Evolutionary conservation across 2,113 vertebrate species (phyloP).

Genomic region (Numenius arquata): DNA sequence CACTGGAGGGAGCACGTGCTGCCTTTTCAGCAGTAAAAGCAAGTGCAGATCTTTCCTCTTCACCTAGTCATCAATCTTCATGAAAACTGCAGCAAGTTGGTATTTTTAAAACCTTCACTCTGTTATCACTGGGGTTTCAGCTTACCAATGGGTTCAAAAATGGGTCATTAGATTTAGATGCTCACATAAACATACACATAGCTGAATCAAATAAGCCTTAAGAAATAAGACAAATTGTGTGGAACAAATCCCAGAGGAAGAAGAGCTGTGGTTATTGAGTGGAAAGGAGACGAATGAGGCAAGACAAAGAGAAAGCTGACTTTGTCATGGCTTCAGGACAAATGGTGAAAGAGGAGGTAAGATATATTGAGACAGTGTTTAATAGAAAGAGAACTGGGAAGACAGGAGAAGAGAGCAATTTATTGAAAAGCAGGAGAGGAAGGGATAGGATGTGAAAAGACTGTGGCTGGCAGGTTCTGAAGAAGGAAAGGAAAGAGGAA

Average conservation of each 20-base stretch:
- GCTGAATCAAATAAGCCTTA: conserved; percentile 48
- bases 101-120: neutral
- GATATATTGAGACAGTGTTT: neutral
- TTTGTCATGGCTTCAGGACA: conserved; percentile 34
- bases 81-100: neutral
- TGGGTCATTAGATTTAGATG: conserved; percentile 34
- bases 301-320: conserved; percentile 18
- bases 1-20: neutral
- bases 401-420: neutral
- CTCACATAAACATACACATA: conserved; percentile 30
- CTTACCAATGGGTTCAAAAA: conserved; percentile 35
- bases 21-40: neutral
- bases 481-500: neutral
- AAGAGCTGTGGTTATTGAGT: conserved; percentile 21
- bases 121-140: neutral
- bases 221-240: conserved; percentile 52
- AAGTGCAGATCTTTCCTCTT: neutral
- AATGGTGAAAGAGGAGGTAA: neutral
- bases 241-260: conserved; percentile 39
- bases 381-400: neutral
- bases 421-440: neutral
- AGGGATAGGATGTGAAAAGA: neutral
- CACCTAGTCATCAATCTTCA: neutral
- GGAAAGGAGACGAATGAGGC: conserved; percentile 50
- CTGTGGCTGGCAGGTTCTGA: neutral